Base-by-base conservation (phyloP, 2,888 invertebrate species). In the Mythimna pallens region DNA sequence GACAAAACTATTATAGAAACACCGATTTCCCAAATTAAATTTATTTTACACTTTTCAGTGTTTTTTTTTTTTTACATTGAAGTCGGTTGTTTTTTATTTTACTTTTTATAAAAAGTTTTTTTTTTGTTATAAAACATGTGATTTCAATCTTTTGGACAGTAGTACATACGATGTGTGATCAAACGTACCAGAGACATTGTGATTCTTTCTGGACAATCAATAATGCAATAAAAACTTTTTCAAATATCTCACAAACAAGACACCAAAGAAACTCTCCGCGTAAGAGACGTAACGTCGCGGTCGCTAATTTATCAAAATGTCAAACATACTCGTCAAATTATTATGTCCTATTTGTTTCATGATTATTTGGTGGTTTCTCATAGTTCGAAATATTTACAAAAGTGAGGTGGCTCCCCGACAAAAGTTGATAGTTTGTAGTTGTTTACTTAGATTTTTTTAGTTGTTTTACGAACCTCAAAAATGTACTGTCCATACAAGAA, bases 401-500 rank as follows among this genome's bases (percentile, higher is more conserved):
- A 30, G 40, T 30, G 47, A 50, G 22, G 63, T 50, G 14, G 78
- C 36, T 6, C 22, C 40, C n/a, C 73, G 52, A 12, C 22, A 50
- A 47, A 76, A 73, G 22, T 65, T 40, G 2, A 36, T 17, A 14
- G 20, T 62, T 75, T 66, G 22, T 50, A 61, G 17, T 30, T n/a
- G 25, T 74, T 55, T 65, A 72, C 10, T 34, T 50, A 36, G 50
- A 6, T 79, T 65, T 57, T 72, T 43, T 12, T 52, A 58, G 9
- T 22, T 50, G 22, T 55, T 36, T 20, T 59, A 25, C 3, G 30
- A 62, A 54, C 9, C 12, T 8, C 8, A 59, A 73, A 80, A 80
- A 96, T 96, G 96, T 95, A 94, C 86, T 92, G 93, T 71, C 90
- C 94, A 0, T 86, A 95, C 76, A 95, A 95, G 75, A 96, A 96